Base-by-base conservation (phyloP, 37 sponge, comb jelly and placozoan genomes). In the Bolinopsis microptera region DNA sequence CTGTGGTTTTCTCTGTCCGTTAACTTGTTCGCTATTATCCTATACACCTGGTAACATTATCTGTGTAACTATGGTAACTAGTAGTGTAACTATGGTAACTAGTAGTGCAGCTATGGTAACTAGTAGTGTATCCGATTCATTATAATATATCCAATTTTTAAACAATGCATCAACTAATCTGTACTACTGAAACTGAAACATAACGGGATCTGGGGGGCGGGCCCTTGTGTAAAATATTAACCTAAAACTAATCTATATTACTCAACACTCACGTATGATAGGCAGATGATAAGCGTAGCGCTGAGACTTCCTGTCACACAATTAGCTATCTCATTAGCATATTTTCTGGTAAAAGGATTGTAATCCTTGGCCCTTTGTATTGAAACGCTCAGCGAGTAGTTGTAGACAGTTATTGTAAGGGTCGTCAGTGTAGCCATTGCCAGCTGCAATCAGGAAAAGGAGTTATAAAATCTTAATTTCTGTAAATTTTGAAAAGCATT, bases 241-340 rank as follows among this genome's bases (percentile, higher is more conserved):
- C n/a, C n/a, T n/a, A n/a, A n/a, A n/a, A n/a, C n/a, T n/a, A n/a
- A n/a, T n/a, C n/a, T n/a, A n/a, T n/a, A n/a, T n/a, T n/a, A n/a
- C n/a, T n/a, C n/a, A 48, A 72, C 3, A 86, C 90, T 86, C 25
- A 86, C 90, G 22, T 36, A 38, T 28, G 90, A 86, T 48, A 86
- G 26, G 2, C 32, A 36, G 61, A 86, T 35, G 5, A 86, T 86
- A 48, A 41, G 25, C 24, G 90, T 86, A 0, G 38, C 90, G 26
- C 90, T 86, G 5, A 86, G 37, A 9, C 41, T n/a, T 26, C 90
- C 90, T 1, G 90, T 86, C 16, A 86, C 36, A 24, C 32, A 9
- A 30, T 86, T 86, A 22, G 90, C 90, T 0, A 86, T 39, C 61
- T 86, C 90, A 28, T 86, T 41, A 39, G 90, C 90, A 30, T 86